Percentiles rank a stretch among this genome's conserved stretches.
Evolutionary conservation across 1,140 invertebrate species (phyloP).

Genomic region (Pectinophora gossypiella): DNA sequence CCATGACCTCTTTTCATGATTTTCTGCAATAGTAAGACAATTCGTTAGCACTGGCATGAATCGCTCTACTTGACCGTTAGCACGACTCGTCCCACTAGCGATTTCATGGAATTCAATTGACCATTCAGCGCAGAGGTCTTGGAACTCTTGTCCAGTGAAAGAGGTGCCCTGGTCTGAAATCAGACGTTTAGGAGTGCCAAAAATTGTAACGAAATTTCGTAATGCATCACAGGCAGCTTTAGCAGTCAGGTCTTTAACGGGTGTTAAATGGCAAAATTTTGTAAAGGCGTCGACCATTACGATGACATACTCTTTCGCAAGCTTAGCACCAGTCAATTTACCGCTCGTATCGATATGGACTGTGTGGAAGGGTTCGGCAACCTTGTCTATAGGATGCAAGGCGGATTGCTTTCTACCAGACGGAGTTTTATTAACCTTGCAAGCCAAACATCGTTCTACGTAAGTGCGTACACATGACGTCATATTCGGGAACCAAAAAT

Average conservation of each 20-base stretch:
- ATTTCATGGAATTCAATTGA: background rate
- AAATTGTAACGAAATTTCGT: background rate
- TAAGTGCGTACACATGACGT: background rate
- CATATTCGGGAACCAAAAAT: constrained; percentile 2
- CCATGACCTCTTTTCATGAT: background rate
- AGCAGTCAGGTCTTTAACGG: constrained; percentile 9
- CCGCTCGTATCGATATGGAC: constrained; percentile 10
- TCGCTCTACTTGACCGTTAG: background rate
- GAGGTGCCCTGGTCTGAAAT: background rate
- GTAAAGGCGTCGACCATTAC: constrained; percentile 24
- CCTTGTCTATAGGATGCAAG: background rate
- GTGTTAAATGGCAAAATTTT: constrained; percentile 18
- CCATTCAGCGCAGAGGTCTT: background rate
- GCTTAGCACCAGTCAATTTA: constrained; percentile 10
- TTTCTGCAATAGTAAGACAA: background rate
- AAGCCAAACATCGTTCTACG: constrained; percentile 19
- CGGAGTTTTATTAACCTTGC: constrained; percentile 21
- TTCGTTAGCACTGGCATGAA: background rate
- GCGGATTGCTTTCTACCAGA: constrained; percentile 1
- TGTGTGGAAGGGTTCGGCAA: background rate
- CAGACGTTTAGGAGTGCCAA: background rate
- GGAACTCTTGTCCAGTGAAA: background rate
- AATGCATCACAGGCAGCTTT: background rate
- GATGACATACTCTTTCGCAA: constrained; percentile 16
- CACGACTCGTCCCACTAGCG: background rate